Conservation (phyloP, 2,797 vertebrate species). For the Crocodylus rhombifer region DNA sequence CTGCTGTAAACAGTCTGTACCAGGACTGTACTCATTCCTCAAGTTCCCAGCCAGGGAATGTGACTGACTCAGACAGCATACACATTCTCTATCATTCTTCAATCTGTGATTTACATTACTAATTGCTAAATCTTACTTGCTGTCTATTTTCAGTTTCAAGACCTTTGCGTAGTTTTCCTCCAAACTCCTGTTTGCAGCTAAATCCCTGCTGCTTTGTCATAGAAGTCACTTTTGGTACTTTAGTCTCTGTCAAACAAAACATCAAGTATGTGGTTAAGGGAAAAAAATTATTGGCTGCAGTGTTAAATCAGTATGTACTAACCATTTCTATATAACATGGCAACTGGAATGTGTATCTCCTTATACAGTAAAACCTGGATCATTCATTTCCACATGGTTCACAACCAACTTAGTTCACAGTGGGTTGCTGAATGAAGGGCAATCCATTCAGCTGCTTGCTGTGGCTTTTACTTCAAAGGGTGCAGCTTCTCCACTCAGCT, state of each 20-base stretch:
- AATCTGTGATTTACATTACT: constrained; percentile 58
- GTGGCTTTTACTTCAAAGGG: too few relatives aligned
- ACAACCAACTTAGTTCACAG: too few relatives aligned
- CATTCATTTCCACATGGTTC: too few relatives aligned
- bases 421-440: too few relatives aligned
- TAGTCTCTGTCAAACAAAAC: neutral
- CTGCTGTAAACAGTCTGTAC: constrained; percentile 53
- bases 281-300: neutral
- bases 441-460: too few relatives aligned
- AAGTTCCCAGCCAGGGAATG: constrained; percentile 63
- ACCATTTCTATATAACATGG: neutral
- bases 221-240: neutral
- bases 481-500: too few relatives aligned
- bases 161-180: neutral
- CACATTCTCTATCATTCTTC: constrained; percentile 52
- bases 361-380: neutral
- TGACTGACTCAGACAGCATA: constrained; percentile 38
- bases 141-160: constrained; percentile 37
- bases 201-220: constrained; percentile 14
- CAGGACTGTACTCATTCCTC: constrained; percentile 45
- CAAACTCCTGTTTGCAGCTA: constrained; percentile 4
- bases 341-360: neutral
- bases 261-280: neutral
- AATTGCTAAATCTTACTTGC: constrained; percentile 55
- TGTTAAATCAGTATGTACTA: constrained; percentile 32